Base-by-base conservation (phyloP, 2,797 vertebrate species). In the Rhincodon typus region DNA sequence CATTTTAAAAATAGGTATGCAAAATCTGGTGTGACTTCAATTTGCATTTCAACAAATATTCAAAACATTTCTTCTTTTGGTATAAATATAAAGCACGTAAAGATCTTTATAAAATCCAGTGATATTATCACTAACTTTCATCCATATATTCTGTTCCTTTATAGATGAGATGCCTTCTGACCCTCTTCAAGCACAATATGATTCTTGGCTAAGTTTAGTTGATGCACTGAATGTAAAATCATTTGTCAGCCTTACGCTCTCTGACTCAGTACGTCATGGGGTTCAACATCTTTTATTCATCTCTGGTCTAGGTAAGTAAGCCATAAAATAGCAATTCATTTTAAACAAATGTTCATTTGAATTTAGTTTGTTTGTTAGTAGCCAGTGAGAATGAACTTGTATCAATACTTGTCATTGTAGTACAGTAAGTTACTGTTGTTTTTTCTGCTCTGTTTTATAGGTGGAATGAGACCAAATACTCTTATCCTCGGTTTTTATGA, bases 151-250 rank as follows among this genome's bases (percentile, higher is more conserved):
- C 38, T 38, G 27, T 25, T 46, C 50, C 34, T 72, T 77, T 21
- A 0, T 96, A 99, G 99, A 98, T 57, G 96, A 96, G 3, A 96
- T 99, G 70, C 98, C 99, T 0, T 98, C 98, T 0, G 98, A 99
- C 96, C 99, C 99, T 0, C 98, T 99, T 90, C 98, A 98, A 96
- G 96, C 97, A 53, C 98, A 98, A 97, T 98, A 98, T 4, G 98
- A 99, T 96, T 98, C 98, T 0, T 99, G 99, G 99, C 96, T 99
- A 96, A 98, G 98, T 57, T 97, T 99, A 96, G 98, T 99, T 90
- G 99, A 99, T 97, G 98, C 98, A 96, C 97, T 99, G n/a, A 99
- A 99, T 19, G 98, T 99, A 97, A 99, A 99, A 96, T 98, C 99
- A 3, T 99, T 99, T 0, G 98, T 99, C 96, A 99, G 98, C 97